Percentiles rank a stretch among this genome's conserved stretches.
These are phyloP conservation scores for Pemphigus obesinymphae DNA, from an alignment of 1,140 invertebrate species.

Conservation along the genomic window DNA sequence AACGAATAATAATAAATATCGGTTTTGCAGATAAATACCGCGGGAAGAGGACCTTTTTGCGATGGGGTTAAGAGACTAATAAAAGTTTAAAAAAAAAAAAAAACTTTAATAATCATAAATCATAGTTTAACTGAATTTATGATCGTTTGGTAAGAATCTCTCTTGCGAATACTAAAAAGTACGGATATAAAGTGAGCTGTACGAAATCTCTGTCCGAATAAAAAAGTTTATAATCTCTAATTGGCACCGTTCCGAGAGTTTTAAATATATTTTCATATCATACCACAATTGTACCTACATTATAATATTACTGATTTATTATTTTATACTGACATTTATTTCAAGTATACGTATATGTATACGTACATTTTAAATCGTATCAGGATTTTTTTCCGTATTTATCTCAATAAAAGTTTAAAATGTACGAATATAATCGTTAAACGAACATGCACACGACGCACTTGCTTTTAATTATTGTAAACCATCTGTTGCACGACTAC, in stretches of 20 bases:
- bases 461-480: too few species aligned
- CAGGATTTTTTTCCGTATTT: too few species aligned
- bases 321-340: too few species aligned
- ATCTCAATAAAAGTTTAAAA: too few species aligned
- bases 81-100: slow-evolving; percentile 22
- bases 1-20: too few species aligned
- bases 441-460: too few species aligned
- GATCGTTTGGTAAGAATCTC: neutral
- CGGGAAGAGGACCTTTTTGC: neutral
- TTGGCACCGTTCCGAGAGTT: neutral
- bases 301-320: neutral
- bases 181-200: neutral
- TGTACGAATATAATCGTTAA: too few species aligned
- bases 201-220: neutral
- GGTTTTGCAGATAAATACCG: too few species aligned
- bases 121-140: slow-evolving; percentile 5
- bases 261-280: neutral
- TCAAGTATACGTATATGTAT: too few species aligned
- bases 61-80: neutral
- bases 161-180: slow-evolving; percentile 15
- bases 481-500: too few species aligned
- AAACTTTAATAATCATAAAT: slow-evolving; percentile 26
- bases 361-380: too few species aligned
- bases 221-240: slow-evolving; percentile 13
- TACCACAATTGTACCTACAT: neutral